phyloP scores from a whole-genome alignment of 2,888 invertebrate species.

The Caenorhabditis zanzibari region DNA sequence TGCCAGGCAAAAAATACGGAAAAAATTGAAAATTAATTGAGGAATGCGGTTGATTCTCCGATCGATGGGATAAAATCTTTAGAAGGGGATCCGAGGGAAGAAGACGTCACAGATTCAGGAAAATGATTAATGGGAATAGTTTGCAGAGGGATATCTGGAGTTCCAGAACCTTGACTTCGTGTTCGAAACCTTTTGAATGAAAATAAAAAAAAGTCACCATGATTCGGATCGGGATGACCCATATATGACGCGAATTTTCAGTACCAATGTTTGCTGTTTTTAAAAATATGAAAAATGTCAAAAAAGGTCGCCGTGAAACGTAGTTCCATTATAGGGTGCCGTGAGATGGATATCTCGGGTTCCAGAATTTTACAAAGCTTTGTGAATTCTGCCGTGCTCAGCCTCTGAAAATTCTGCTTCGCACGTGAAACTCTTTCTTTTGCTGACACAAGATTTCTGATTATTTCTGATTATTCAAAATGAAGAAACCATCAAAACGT shows the following conservation, averaged over 20 bases:
- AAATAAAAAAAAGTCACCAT: no score
- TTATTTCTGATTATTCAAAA: conserved; percentile 4
- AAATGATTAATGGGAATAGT: conserved; percentile 8
- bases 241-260: no score
- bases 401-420: no score
- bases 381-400: no score
- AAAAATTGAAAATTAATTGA: conserved; percentile 33
- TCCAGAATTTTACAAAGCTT: no score
- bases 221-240: background rate
- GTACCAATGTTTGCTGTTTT: no score
- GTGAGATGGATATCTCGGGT: no score
- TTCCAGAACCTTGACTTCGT: background rate
- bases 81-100: background rate
- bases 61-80: conserved; percentile 21
- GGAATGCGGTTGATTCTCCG: conserved; percentile 34
- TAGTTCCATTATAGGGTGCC: no score
- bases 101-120: conserved; percentile 18
- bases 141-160: background rate
- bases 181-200: background rate
- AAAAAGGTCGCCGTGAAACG: no score
- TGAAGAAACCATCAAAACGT: conserved; percentile 23
- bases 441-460: no score
- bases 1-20: conserved; percentile 40
- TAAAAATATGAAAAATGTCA: no score
- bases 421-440: no score